Base-by-base conservation (phyloP, 2,113 vertebrate genomes). In the Casuarius casuarius region DNA sequence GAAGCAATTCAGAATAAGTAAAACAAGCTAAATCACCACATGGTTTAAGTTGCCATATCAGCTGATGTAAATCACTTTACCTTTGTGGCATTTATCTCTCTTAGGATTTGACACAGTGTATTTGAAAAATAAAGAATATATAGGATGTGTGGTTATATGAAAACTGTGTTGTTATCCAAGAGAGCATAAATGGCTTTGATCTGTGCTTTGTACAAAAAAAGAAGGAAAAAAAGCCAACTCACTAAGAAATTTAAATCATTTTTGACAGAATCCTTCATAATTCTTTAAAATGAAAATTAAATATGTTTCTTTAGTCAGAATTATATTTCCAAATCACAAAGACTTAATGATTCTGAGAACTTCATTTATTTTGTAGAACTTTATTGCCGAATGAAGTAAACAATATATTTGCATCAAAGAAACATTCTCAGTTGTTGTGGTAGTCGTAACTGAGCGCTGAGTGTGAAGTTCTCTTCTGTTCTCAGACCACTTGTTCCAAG, bases 291-390 rank as follows among this genome's bases (percentile, higher is more conserved):
- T 73, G 33, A 67, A 87, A 94, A 90, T 86, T 46, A 92, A 87
- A 80, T 74, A 2, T 77, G 35, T 80, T 92, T 83, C 46, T 25
- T 67, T 72, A 31, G 29, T 58, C 56, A 87, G 17, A 92, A 87
- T 90, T 90, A 65, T 89, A 95, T 46, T 96, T 93, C 58, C 44
- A 76, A 89, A 95, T 94, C 22, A 76, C 35, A 93, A 77, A 84
- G 29, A 62, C 80, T 67, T 88, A 93, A 71, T 84, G 2, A 85
- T 89, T 92, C 46, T 70, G 63, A 22, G 26, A 11, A 13, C 3
- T 74, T 85, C 77, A 56, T 89, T 79, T 59, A 46, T 89, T 95
- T 73, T 81, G 74, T 90, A 95, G 68, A 46, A 46, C 87, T 84
- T 87, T 83, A 59, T 85, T 89, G 56, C 3, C 28, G 92, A 92